Evolutionary conservation across 2,113 vertebrate genomes (phyloP).

Genomic region (Puntigrus tetrazona): DNA sequence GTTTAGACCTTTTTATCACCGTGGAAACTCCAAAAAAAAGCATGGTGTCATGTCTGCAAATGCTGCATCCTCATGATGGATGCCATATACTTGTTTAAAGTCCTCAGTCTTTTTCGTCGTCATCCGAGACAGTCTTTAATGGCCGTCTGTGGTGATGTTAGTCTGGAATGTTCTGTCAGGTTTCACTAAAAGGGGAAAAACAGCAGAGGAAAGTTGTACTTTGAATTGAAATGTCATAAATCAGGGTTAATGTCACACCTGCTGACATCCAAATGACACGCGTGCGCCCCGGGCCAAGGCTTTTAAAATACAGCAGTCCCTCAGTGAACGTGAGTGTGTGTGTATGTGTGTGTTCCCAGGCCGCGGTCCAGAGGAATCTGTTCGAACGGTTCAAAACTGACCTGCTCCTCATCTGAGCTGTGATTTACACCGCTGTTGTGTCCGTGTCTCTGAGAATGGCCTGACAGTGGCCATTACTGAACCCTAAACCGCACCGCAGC

Average conservation of each 20-base stretch:
- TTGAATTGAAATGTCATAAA: conserved; percentile 9
- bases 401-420: conserved; percentile 20
- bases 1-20: not conserved
- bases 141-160: not conserved
- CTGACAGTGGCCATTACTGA: conserved; percentile 26
- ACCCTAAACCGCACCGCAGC: conserved; percentile 19
- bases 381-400: not conserved
- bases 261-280: conserved; percentile 39
- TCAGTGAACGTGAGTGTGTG: not conserved
- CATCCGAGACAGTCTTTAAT: not conserved
- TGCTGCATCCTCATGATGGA: not conserved
- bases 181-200: not conserved
- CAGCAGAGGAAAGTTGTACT: conserved; percentile 4
- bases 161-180: conserved; percentile 1
- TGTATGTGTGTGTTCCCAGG: conserved; percentile 24
- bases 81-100: not conserved
- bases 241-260: conserved; percentile 28
- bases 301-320: not conserved
- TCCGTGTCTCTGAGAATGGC: not conserved
- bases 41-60: not conserved
- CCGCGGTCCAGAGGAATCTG: not conserved
- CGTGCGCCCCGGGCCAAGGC: not conserved
- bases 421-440: conserved; percentile 31
- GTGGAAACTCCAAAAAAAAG: not conserved
- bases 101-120: not conserved